Evolutionary conservation across 2,113 vertebrate genomes (phyloP), one percentile per base, ranked within the genome.

Genomic region (Fregata magnificens): DNA sequence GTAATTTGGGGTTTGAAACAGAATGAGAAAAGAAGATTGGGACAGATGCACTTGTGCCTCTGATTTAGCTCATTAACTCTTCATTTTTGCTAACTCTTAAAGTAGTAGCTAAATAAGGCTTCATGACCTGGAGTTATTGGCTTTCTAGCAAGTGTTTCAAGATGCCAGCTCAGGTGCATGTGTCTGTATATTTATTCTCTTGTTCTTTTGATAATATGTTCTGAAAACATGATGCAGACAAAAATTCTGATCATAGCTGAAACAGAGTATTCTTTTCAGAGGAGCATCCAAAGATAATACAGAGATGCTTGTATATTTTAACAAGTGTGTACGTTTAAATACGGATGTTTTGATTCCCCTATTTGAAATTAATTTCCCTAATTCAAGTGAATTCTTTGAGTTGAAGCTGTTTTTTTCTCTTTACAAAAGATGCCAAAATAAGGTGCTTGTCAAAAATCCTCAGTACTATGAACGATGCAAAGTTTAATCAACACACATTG

Each of bases 231-330:
- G 26, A 44, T 82, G 25, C 36, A 86, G 72, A 62, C 22, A 63
- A 31, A 70, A 62, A 78, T 63, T 89, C 47, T 74, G 20, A 67
- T 78, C 77, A 18, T 50, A 78, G 55, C 47, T 91, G 88, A 67
- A 92, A 67, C n/a, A 71, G 10, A 26, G 17, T 62, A 13, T 82
- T 93, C 34, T 87, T 77, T 92, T 73, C 71, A 92, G 67, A 92
- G 36, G 6, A 84, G 10, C 15, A 81, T 78, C 79, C 88, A 94
- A 93, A 92, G 80, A 90, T 81, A 90, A 77, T 29, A 73, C 22
- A 67, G 45, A 80, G 66, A 59, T 49, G 20, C n/a, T 71, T 86
- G 36, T 59, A 5, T 83, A 19, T 94, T 96, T 80, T 94, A 67
- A 71, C 32, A 90, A 70, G 20, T 19, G 8, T 89, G 13, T 66